Percentiles rank a stretch among this genome's conserved stretches.
Conservation (phyloP, 2,888 invertebrate genomes). For the Scrobipalpa costella region DNA sequence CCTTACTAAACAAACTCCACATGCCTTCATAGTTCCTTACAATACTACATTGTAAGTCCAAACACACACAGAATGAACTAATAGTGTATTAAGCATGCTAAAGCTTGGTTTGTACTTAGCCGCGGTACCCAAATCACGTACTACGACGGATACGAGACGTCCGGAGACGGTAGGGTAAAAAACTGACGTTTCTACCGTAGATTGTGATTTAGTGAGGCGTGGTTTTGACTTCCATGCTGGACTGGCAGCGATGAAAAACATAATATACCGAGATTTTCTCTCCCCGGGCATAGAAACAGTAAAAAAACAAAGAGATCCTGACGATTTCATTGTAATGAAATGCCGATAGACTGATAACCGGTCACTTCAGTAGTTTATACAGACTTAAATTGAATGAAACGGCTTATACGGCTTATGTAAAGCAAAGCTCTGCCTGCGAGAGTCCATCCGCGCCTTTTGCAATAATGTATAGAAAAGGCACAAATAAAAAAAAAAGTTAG, state of each 20-base stretch:
- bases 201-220: constrained; percentile 16
- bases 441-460: too few species aligned
- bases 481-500: too few species aligned
- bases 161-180: constrained; percentile 43
- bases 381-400: too few species aligned
- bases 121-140: constrained; percentile 65
- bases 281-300: too few species aligned
- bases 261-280: too few species aligned
- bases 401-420: too few species aligned
- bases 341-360: too few species aligned
- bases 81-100: constrained; percentile 70
- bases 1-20: neutral
- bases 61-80: constrained; percentile 52
- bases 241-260: neutral
- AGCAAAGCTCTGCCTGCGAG: too few species aligned
- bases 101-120: constrained; percentile 53
- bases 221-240: neutral
- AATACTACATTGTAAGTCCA: constrained; percentile 44
- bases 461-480: too few species aligned
- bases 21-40: constrained; percentile 34
- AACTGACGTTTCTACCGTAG: constrained; percentile 2
- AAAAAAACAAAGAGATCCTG: too few species aligned
- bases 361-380: too few species aligned
- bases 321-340: too few species aligned
- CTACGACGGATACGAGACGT: constrained; percentile 71